Evolutionary conservation across 2,888 invertebrate species (phyloP).

Genomic region (Sphaeridia pumilis): DNA sequence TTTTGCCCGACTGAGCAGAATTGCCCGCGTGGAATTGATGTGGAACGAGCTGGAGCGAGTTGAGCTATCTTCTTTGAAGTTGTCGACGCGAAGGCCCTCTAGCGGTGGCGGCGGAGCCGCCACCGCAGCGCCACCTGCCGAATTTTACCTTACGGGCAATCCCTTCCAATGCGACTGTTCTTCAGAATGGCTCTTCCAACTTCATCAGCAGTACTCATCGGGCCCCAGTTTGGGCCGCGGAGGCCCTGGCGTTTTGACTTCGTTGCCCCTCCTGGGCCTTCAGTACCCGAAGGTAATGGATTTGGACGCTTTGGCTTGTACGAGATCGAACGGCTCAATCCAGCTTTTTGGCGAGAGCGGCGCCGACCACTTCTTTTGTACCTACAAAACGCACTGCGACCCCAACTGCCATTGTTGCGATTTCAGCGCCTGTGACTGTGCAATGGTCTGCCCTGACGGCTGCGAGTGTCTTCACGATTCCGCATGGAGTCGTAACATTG

Average conservation of each 20-base stretch:
- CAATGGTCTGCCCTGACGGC: slow-evolving; percentile 88
- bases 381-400: slow-evolving; percentile 86
- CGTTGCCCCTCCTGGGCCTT: slow-evolving; percentile 51
- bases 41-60: slow-evolving; percentile 80
- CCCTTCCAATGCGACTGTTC: slow-evolving; percentile 90
- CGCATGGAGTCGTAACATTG: slow-evolving; percentile 83
- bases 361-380: slow-evolving; percentile 80
- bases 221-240: slow-evolving; percentile 53
- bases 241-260: neutral
- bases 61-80: slow-evolving; percentile 69
- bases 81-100: slow-evolving; percentile 44
- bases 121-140: slow-evolving; percentile 59
- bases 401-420: slow-evolving; percentile 91
- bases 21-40: slow-evolving; percentile 80
- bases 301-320: slow-evolving; percentile 74
- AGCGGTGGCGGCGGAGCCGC: slow-evolving; percentile 36
- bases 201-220: slow-evolving; percentile 53
- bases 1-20: slow-evolving; percentile 66
- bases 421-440: slow-evolving; percentile 93
- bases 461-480: slow-evolving; percentile 93
- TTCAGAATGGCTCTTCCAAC: slow-evolving; percentile 87
- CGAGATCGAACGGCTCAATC: slow-evolving; percentile 49
- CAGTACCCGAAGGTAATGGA: slow-evolving; percentile 82
- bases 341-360: slow-evolving; percentile 58
- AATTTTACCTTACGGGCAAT: slow-evolving; percentile 86